A percentile compares a stretch with the other conserved stretches of the same genome.
Conservation (phyloP, 2,113 vertebrate genomes). For the Axis porcinus region DNA sequence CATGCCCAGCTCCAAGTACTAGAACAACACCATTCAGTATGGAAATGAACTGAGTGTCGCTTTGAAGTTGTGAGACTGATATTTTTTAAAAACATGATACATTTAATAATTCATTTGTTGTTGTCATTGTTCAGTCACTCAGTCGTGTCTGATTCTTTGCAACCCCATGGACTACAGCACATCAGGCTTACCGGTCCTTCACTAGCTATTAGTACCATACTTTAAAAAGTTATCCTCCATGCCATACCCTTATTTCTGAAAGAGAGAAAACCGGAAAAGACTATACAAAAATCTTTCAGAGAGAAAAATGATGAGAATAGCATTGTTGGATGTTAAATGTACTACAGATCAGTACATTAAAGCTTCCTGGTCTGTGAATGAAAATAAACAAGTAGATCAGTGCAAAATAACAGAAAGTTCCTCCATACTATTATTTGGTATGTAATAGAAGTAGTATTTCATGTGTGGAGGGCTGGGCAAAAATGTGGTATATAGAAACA, state of each 20-base stretch:
- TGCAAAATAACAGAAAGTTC: neutral
- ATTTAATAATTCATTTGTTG: neutral
- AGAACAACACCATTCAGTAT: neutral
- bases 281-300: neutral
- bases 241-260: neutral
- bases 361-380: neutral
- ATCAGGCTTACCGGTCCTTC: neutral
- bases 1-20: neutral
- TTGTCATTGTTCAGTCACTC: neutral
- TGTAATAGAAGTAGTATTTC: neutral
- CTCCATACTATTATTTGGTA: neutral
- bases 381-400: neutral
- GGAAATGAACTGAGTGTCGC: neutral
- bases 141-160: neutral
- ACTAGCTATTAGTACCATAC: neutral
- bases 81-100: neutral
- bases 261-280: neutral
- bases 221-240: neutral
- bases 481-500: neutral
- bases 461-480: neutral
- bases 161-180: neutral
- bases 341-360: neutral
- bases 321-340: neutral
- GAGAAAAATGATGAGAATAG: neutral
- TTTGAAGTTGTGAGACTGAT: neutral